Percentiles rank a stretch among this genome's conserved stretches.
phyloP scores from a whole-genome alignment of 2,888 invertebrate species.

The Amphipoea oculea region DNA sequence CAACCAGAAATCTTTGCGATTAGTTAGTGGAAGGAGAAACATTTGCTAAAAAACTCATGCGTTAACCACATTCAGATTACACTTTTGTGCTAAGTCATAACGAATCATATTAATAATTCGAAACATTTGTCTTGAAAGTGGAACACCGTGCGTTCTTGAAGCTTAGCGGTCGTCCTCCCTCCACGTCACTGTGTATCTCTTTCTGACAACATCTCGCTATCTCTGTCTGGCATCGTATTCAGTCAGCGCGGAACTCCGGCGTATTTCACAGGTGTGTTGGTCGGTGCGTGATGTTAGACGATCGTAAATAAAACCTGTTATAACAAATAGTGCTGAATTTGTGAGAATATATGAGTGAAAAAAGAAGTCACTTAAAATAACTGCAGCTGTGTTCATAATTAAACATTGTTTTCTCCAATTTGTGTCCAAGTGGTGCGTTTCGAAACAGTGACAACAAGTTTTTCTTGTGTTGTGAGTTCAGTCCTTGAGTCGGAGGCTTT shows the following conservation, averaged over 20 bases:
- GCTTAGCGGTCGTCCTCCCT: constrained; percentile 86
- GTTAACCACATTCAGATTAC: constrained; percentile 29
- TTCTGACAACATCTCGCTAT: constrained; percentile 80
- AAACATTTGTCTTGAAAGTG: constrained; percentile 72
- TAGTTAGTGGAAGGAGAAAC: neutral
- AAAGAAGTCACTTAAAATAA: constrained; percentile 39
- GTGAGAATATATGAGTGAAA: constrained; percentile 42
- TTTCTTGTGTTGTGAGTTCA: constrained; percentile 83
- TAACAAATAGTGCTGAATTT: constrained; percentile 66
- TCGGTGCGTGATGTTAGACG: constrained; percentile 69
- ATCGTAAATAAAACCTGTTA: constrained; percentile 85
- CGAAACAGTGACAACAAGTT: constrained; percentile 87
- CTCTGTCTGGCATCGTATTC: constrained; percentile 83
- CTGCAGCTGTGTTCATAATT: constrained; percentile 38
- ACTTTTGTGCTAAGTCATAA: constrained; percentile 50
- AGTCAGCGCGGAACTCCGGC: constrained; percentile 86
- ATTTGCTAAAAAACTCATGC: constrained; percentile 22
- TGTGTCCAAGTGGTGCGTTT: constrained; percentile 78
- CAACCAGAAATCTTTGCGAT: neutral
- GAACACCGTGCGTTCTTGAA: constrained; percentile 84
- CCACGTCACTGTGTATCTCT: constrained; percentile 83
- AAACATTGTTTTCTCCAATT: constrained; percentile 57
- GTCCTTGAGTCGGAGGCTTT: constrained; percentile 89
- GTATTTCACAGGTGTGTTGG: constrained; percentile 82
- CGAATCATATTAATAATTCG: constrained; percentile 54